These are phyloP conservation scores for Pristionchus exspectatus DNA, from an alignment of 2,888 invertebrate genomes.

Conservation along the genomic window DNA sequence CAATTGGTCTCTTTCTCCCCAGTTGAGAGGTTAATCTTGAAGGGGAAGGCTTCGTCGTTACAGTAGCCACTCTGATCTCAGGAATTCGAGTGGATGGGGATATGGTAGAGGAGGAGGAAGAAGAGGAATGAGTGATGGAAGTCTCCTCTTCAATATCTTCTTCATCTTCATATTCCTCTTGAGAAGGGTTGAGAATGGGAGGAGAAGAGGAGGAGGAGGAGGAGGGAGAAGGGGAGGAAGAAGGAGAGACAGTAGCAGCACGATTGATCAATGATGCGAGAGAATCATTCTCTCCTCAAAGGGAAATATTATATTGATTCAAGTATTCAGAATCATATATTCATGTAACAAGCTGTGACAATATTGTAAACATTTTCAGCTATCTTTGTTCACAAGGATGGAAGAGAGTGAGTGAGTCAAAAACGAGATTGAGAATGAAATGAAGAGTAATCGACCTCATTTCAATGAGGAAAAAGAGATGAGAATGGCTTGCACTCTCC, in stretches of 20 bases:
- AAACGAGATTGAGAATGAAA: slow-evolving; percentile 35
- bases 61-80: slow-evolving; percentile 6
- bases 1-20: not conserved
- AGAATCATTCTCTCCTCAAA: slow-evolving; percentile 34
- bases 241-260: not conserved
- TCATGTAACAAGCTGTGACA: too few relatives aligned
- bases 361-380: too few relatives aligned
- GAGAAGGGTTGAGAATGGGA: not conserved
- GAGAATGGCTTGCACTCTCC: not conserved
- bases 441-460: not conserved
- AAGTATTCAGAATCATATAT: not conserved
- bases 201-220: slow-evolving; percentile 2
- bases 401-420: not conserved
- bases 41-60: not conserved
- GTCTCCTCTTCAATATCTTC: slow-evolving; percentile 20
- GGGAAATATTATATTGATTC: slow-evolving; percentile 6
- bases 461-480: not conserved
- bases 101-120: not conserved
- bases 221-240: not conserved
- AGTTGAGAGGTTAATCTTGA: not conserved
- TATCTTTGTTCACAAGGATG: not conserved
- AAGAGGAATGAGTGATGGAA: not conserved
- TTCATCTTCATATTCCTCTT: slow-evolving; percentile 45
- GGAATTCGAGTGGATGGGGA: not conserved
- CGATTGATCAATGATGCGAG: slow-evolving; percentile 25